A percentile compares a stretch with the other conserved stretches of the same genome.
Conservation (phyloP, 1,140 invertebrate species). For the Phymorhynchus buccinoides region DNA sequence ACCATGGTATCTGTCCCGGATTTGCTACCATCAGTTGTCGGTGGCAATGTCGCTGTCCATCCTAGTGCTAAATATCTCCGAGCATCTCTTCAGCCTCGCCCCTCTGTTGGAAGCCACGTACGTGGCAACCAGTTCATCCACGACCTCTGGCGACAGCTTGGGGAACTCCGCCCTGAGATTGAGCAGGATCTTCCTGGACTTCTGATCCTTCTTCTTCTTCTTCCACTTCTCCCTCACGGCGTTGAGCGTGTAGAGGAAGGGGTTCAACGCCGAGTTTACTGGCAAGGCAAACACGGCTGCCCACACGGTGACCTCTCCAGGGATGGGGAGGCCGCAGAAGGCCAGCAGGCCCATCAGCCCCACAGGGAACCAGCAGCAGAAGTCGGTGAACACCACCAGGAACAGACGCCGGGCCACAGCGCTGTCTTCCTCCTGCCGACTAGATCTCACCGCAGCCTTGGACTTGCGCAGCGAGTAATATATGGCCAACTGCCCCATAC, state of each 20-base stretch:
- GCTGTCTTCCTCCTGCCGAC: slow-evolving; percentile 31
- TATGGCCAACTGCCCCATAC: slow-evolving; percentile 46
- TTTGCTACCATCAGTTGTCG: too few species aligned
- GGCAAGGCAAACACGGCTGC: slow-evolving; percentile 51
- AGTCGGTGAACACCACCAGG: slow-evolving; percentile 45
- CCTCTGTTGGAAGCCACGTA: too few species aligned
- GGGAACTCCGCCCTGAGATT: too few species aligned
- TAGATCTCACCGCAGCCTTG: neutral
- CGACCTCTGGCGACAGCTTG: too few species aligned
- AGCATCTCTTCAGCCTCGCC: too few species aligned
- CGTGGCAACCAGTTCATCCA: too few species aligned
- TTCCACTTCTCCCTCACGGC: neutral
- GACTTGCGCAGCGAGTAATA: slow-evolving; percentile 30
- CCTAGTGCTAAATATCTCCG: too few species aligned
- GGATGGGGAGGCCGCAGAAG: slow-evolving; percentile 36
- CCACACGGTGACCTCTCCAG: slow-evolving; percentile 51
- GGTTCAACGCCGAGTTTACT: slow-evolving; percentile 54
- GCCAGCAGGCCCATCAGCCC: slow-evolving; percentile 42
- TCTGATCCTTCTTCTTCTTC: neutral
- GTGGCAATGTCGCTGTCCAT: too few species aligned
- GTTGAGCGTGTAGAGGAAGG: slow-evolving; percentile 53
- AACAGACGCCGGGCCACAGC: slow-evolving; percentile 43
- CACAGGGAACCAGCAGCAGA: slow-evolving; percentile 38
- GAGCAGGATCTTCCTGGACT: too few species aligned
- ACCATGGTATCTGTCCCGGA: too few species aligned